A percentile compares a stretch with the other conserved stretches of the same genome.
These are phyloP conservation scores for Oxycera nigricornis DNA, from an alignment of 2,888 invertebrate species.

Conservation along the genomic window DNA sequence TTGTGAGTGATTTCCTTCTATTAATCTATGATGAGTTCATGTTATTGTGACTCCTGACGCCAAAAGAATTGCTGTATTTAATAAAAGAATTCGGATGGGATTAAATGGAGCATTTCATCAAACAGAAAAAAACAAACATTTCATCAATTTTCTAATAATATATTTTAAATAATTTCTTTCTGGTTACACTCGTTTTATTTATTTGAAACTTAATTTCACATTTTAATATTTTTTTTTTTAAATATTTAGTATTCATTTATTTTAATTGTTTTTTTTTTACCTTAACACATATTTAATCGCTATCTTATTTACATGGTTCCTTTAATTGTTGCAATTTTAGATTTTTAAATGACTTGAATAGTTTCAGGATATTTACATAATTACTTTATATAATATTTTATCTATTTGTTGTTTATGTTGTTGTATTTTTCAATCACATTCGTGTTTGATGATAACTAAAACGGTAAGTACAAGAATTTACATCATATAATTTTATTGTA, in stretches of 20 bases:
- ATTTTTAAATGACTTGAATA: conserved; percentile 26
- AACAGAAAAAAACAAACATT: no score
- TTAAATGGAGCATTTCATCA: no score
- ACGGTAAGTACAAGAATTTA: conserved; percentile 18
- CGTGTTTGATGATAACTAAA: conserved; percentile 45
- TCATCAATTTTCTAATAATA: conserved; percentile 38
- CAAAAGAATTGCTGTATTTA: no score
- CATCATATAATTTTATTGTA: conserved; percentile 29
- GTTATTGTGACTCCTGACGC: no score
- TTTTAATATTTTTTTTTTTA: conserved; percentile 36
- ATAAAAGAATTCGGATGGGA: no score
- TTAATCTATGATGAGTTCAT: no score
- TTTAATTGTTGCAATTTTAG: background rate
- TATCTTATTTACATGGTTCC: conserved; percentile 16
- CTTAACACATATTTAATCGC: background rate
- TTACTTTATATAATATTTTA: conserved; percentile 28
- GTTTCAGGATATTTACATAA: conserved; percentile 33
- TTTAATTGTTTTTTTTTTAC: conserved; percentile 9
- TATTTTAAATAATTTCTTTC: conserved; percentile 35
- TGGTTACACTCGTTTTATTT: conserved; percentile 36
- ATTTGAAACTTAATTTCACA: conserved; percentile 30
- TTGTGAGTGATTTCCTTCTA: no score
- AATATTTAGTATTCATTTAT: background rate
- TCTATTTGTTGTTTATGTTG: conserved; percentile 38
- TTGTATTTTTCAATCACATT: conserved; percentile 44